phyloP scores from a whole-genome alignment of 2,888 invertebrate species.

The Arge pagana region DNA sequence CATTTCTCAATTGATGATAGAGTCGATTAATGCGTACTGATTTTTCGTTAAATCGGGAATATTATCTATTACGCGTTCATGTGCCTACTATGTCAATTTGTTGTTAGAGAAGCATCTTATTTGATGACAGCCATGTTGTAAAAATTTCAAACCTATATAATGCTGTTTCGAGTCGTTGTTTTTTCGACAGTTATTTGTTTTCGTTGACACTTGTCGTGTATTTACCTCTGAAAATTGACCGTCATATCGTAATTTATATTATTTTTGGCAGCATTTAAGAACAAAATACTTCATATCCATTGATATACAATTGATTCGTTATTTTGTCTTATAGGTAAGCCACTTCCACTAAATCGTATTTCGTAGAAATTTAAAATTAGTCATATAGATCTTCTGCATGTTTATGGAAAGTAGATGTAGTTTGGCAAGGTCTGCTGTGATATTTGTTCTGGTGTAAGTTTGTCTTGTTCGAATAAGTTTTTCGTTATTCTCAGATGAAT shows the following conservation, averaged over 20 bases:
- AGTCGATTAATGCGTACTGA: background rate
- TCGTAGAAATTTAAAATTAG: too few relatives aligned
- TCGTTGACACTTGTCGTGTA: background rate
- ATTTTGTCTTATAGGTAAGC: too few relatives aligned
- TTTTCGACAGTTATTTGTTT: background rate
- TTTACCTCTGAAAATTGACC: background rate
- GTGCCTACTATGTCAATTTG: conserved; percentile 27
- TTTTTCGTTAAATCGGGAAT: conserved; percentile 1
- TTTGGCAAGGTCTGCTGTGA: conserved; percentile 12
- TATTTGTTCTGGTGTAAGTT: too few relatives aligned
- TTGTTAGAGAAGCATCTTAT: conserved; percentile 41
- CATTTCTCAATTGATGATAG: background rate
- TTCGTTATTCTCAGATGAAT: too few relatives aligned
- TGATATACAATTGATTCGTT: too few relatives aligned
- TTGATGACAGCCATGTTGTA: conserved; percentile 48
- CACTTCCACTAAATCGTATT: too few relatives aligned
- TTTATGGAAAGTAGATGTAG: background rate
- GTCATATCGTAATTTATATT: background rate
- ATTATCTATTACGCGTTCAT: conserved; percentile 3
- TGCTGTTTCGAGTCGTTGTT: conserved; percentile 16
- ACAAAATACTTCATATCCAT: too few relatives aligned
- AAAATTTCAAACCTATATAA: conserved; percentile 25
- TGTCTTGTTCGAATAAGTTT: too few relatives aligned
- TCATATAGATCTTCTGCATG: too few relatives aligned
- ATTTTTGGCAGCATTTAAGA: too few relatives aligned